Conservation (phyloP, 2,113 vertebrate species). For the Ranitomeya variabilis region DNA sequence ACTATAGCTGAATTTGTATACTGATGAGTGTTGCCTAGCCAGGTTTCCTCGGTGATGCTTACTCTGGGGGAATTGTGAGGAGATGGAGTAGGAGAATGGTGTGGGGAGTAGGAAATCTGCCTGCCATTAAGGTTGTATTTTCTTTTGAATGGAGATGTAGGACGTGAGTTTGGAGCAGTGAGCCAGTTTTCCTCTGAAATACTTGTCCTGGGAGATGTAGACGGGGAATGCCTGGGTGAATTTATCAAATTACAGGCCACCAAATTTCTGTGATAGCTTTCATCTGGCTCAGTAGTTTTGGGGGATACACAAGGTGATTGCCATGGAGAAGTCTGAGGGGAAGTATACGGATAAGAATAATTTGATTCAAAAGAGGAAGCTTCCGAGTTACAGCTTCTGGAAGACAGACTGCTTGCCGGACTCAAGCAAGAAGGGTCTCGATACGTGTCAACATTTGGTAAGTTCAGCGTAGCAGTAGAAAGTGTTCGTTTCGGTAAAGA, state of each 20-base stretch:
- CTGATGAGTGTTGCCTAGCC: slow-evolving; percentile 90
- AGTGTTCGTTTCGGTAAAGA: slow-evolving; percentile 80
- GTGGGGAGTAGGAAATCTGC: slow-evolving; percentile 84
- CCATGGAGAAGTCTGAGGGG: slow-evolving; percentile 94
- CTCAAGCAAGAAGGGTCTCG: slow-evolving; percentile 92
- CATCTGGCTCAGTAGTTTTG: slow-evolving; percentile 78
- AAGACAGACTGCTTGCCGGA: slow-evolving; percentile 93
- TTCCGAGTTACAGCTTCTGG: slow-evolving; percentile 95
- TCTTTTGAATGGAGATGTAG: slow-evolving; percentile 88
- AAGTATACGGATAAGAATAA: slow-evolving; percentile 91
- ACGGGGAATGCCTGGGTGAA: slow-evolving; percentile 88
- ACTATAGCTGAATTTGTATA: slow-evolving; percentile 96
- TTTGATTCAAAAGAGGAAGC: slow-evolving; percentile 94
- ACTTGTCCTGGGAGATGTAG: slow-evolving; percentile 84
- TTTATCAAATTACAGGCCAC: slow-evolving; percentile 83
- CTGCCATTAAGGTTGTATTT: slow-evolving; percentile 88
- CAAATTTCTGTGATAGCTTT: slow-evolving; percentile 79
- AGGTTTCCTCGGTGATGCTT: slow-evolving; percentile 86
- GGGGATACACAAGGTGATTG: slow-evolving; percentile 96
- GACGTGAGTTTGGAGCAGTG: slow-evolving; percentile 78
- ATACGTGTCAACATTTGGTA: slow-evolving; percentile 89
- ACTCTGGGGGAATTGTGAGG: slow-evolving; percentile 85
- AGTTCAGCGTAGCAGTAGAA: slow-evolving; percentile 86
- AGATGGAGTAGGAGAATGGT: slow-evolving; percentile 83
- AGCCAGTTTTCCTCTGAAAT: slow-evolving; percentile 89